These are phyloP conservation scores for Crotalus tigris DNA, from an alignment of 2,113 vertebrate genomes.

Conservation along the genomic window DNA sequence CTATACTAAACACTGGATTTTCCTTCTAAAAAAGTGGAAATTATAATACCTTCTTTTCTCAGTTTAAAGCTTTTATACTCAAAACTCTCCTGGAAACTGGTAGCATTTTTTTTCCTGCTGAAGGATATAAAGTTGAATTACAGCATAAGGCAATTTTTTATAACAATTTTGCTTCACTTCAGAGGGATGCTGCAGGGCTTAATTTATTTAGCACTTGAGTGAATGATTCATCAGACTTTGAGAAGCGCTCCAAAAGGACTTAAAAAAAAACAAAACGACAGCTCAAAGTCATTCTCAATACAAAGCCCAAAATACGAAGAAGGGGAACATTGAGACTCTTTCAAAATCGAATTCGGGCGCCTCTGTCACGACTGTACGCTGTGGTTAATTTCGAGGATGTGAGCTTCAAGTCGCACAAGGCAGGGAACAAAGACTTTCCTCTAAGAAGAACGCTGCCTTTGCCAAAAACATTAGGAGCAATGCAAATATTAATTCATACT, in stretches of 20 bases:
- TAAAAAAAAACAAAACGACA: no score
- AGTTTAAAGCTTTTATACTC: not conserved
- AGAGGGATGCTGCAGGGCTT: conserved; percentile 22
- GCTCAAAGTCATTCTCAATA: not conserved
- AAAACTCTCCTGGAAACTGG: not conserved
- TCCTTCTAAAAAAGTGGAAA: not conserved
- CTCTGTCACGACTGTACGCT: not conserved
- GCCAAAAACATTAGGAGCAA: not conserved
- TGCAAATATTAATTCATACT: no score
- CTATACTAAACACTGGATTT: no score
- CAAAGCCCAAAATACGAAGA: no score
- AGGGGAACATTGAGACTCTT: no score
- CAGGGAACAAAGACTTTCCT: not conserved
- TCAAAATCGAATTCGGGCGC: not conserved
- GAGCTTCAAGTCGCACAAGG: not conserved
- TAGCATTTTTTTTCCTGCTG: not conserved
- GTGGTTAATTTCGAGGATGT: not conserved
- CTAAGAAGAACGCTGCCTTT: not conserved
- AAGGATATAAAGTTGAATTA: not conserved
- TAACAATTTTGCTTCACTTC: not conserved
- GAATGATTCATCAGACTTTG: conserved; percentile 8
- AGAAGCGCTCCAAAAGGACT: not conserved
- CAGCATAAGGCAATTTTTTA: not conserved
- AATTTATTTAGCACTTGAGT: conserved; percentile 7
- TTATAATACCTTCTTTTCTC: not conserved